Base-by-base conservation (phyloP, 1,140 invertebrate genomes). In the Onthophagus taurus region DNA sequence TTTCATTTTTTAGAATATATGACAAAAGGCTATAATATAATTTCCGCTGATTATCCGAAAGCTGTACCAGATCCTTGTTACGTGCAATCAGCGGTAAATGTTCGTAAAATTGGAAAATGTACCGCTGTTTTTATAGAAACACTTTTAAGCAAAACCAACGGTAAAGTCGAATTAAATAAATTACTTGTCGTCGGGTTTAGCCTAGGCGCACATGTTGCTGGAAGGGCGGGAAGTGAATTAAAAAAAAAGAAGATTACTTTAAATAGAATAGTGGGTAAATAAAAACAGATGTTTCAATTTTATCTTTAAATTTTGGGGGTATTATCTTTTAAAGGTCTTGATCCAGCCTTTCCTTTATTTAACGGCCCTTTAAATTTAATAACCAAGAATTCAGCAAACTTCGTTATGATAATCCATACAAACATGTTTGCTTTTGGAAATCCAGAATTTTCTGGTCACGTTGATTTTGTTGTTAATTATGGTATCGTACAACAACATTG, bases 361-460 rank as follows among this genome's bases (percentile, higher is more conserved):
- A 49, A 60, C 2, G 52, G 53, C 1, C 55, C 74, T 50, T 63
- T 8, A 76, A 80, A 43, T 59, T n/a, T n/a, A n/a, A n/a, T n/a
- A n/a, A n/a, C n/a, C n/a, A n/a, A n/a, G n/a, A n/a, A n/a, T n/a
- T 81, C 85, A 50, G 81, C 77, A 1, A 38, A 59, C 0, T 82
- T 81, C 52, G 80, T 83, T 8, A 80, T 83, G 55, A 72, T 81
- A 0, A 73, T 82, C 30, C 83, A 85, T 41, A 81, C 82, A 0
- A 82, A 83, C 57, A 78, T 67, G 4, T 72, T 76, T 24, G 60
- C 75, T 0, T 72, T 77, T 50, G 77, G 77, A 0, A 72, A 76
- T 45, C 17, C 75, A 11, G 73, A 74, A 31, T 48, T 63, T 7
- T 68, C 67, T 42, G 80, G 80, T 0, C 74, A 80, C 48, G 67